These are phyloP conservation scores for Ameiurus melas DNA, from an alignment of 2,113 vertebrate genomes.

Conservation along the genomic window DNA sequence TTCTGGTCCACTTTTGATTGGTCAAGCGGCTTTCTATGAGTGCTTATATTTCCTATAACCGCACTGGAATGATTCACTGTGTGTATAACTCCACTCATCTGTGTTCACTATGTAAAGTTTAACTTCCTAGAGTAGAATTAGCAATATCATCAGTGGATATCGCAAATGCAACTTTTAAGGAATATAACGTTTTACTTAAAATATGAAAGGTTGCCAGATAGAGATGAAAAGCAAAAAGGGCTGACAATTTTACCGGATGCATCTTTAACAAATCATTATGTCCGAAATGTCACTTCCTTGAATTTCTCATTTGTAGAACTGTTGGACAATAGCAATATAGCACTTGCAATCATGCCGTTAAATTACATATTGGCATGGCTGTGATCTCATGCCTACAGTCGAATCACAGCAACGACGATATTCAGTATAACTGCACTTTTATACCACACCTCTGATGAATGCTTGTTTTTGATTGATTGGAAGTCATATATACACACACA, in stretches of 20 bases:
- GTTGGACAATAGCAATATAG: neutral
- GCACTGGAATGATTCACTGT: too few relatives aligned
- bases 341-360: neutral
- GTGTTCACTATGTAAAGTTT: neutral
- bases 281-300: neutral
- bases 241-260: too few relatives aligned
- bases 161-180: too few relatives aligned
- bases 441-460: neutral
- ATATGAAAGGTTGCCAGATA: neutral
- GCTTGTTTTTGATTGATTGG: neutral
- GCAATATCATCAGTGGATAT: neutral
- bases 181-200: neutral
- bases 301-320: neutral
- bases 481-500: neutral
- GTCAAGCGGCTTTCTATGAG: neutral
- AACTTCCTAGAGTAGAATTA: neutral
- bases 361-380: neutral
- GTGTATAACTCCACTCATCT: neutral
- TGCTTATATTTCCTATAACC: neutral
- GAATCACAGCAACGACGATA: neutral
- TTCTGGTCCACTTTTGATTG: neutral
- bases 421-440: neutral
- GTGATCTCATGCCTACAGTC: neutral
- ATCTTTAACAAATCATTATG: neutral
- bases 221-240: neutral